Evolutionary conservation across 1,140 invertebrate genomes (phyloP).

Genomic region (Papilio glaucus): DNA sequence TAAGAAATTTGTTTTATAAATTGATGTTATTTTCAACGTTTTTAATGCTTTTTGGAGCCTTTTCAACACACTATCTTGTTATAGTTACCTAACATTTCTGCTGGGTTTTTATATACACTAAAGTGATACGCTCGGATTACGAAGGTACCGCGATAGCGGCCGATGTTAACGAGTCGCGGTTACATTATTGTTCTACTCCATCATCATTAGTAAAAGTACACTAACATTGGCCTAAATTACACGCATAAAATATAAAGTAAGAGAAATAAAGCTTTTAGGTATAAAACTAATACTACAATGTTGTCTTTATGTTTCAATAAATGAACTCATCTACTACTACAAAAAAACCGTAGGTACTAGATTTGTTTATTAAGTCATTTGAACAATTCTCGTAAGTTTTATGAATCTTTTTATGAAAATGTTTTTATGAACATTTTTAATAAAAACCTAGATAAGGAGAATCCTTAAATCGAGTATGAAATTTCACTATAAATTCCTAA

Average conservation of each 20-base stretch:
- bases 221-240: conserved; percentile 9
- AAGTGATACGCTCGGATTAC: not conserved
- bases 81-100: not conserved
- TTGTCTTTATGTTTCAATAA: too few relatives aligned
- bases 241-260: not conserved
- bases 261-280: not conserved
- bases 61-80: not conserved
- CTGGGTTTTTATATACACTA: not conserved
- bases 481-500: conserved; percentile 25
- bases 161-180: conserved; percentile 24
- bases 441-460: conserved; percentile 4
- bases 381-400: too few relatives aligned
- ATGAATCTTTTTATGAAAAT: not conserved
- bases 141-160: not conserved
- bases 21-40: too few relatives aligned
- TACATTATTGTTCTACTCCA: conserved; percentile 21
- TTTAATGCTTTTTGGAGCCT: too few relatives aligned
- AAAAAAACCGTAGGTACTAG: too few relatives aligned
- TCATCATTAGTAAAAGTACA: conserved; percentile 15
- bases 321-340: too few relatives aligned
- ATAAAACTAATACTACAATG: too few relatives aligned
- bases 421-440: not conserved
- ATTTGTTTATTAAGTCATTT: too few relatives aligned
- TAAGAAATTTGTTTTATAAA: too few relatives aligned
- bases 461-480: conserved; percentile 7